Conservation (phyloP, 2,113 vertebrate species). For the Malurus alboscapulatus region DNA sequence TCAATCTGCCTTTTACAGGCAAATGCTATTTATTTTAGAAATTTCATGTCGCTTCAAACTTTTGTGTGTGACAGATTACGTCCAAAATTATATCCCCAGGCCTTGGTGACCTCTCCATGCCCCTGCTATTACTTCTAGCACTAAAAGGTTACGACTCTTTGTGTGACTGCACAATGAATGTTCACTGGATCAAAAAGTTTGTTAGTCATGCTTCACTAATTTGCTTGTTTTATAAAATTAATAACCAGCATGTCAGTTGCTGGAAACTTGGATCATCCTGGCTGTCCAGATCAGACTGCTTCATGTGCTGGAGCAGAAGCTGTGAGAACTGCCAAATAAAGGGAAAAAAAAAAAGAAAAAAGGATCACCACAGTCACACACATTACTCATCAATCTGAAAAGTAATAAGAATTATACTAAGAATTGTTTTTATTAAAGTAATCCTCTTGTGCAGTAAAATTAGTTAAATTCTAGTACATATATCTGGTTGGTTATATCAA, state of each 20-base stretch:
- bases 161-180: background rate
- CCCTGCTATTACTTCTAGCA: background rate
- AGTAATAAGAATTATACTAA: background rate
- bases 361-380: background rate
- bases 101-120: background rate
- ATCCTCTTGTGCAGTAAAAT: background rate
- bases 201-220: constrained; percentile 30
- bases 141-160: background rate
- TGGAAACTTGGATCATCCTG: constrained; percentile 28
- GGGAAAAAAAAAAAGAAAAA: background rate
- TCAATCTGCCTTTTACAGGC: background rate
- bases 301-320: background rate
- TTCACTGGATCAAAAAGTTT: background rate
- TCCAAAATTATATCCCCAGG: background rate
- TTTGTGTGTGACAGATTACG: background rate
- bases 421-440: background rate
- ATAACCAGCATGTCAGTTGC: constrained; percentile 19
- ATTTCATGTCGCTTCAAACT: background rate
- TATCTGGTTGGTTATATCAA: background rate
- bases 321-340: background rate
- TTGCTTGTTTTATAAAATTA: constrained; percentile 34
- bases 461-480: background rate
- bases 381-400: constrained; percentile 25
- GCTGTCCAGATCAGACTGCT: background rate
- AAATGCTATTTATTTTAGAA: background rate